Evolutionary conservation across 2,888 invertebrate species (phyloP).

Genomic region (Ferrisia virgata): DNA sequence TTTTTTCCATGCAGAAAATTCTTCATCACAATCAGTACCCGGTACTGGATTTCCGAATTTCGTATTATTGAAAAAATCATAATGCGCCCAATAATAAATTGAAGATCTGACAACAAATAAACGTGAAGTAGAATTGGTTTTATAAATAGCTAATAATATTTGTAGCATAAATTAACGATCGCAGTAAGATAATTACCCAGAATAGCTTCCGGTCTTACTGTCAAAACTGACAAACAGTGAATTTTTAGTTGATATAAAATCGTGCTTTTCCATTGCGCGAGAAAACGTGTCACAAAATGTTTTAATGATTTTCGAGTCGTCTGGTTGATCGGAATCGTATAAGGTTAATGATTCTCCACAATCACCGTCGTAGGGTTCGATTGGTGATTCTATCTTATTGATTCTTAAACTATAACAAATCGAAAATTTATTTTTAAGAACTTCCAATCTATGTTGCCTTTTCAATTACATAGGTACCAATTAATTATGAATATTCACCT

Average conservation of each 20-base stretch:
- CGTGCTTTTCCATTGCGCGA: constrained; percentile 87
- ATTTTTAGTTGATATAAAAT: constrained; percentile 84
- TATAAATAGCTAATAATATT: background rate
- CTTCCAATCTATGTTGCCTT: background rate
- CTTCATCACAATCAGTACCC: constrained; percentile 81
- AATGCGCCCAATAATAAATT: constrained; percentile 90
- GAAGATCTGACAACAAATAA: constrained; percentile 63
- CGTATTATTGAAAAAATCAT: constrained; percentile 89
- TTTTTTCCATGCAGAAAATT: constrained; percentile 80
- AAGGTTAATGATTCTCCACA: constrained; percentile 86
- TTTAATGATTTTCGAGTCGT: constrained; percentile 85
- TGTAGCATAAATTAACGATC: background rate
- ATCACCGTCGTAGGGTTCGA: constrained; percentile 79
- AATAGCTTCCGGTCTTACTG: constrained; percentile 88
- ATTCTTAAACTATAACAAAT: constrained; percentile 68
- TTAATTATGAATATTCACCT: constrained; percentile 58
- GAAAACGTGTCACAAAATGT: constrained; percentile 93
- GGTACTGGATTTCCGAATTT: constrained; percentile 78
- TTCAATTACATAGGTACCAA: background rate
- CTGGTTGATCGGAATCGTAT: constrained; percentile 83
- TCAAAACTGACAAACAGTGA: constrained; percentile 84
- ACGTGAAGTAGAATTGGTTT: no score
- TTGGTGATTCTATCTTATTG: constrained; percentile 84
- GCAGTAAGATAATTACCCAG: constrained; percentile 64
- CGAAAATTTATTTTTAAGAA: background rate